Conservation (phyloP, 2,113 vertebrate genomes). For the Climacteris rufus region DNA sequence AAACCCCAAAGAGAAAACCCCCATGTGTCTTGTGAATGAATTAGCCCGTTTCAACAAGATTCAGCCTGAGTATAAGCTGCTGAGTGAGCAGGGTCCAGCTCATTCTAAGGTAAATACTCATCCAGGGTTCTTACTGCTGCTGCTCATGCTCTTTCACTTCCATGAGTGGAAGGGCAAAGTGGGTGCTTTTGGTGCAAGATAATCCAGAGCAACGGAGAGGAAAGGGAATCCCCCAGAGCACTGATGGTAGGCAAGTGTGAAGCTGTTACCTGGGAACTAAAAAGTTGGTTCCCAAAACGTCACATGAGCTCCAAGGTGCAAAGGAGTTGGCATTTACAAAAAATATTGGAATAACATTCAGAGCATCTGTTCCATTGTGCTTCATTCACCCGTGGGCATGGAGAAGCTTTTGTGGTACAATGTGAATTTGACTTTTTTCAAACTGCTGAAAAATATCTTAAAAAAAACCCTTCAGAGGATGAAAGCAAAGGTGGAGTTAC, state of each 20-base stretch:
- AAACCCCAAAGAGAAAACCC: constrained; percentile 99
- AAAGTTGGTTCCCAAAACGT: not conserved
- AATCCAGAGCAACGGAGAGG: not conserved
- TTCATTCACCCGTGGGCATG: not conserved
- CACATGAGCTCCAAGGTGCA: not conserved
- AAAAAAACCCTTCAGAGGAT: too few species aligned
- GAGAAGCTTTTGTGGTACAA: not conserved
- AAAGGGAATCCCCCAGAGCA: not conserved
- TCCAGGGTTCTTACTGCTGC: not conserved
- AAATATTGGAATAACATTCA: not conserved
- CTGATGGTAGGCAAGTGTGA: not conserved
- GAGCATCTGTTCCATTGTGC: not conserved
- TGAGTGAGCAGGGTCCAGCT: constrained; percentile 92
- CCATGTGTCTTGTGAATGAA: constrained; percentile 98
- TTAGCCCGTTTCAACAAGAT: constrained; percentile 97
- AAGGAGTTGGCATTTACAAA: not conserved
- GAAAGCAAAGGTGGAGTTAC: not conserved
- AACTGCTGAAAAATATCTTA: not conserved
- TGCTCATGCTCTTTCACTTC: not conserved
- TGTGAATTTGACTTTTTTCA: not conserved
- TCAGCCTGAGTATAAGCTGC: constrained; percentile 91
- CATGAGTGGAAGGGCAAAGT: not conserved
- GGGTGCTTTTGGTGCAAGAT: not conserved
- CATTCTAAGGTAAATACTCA: constrained; percentile 85
- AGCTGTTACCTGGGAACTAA: not conserved